phyloP scores from a whole-genome alignment of 2,888 invertebrate species.

The Gari tellinella region DNA sequence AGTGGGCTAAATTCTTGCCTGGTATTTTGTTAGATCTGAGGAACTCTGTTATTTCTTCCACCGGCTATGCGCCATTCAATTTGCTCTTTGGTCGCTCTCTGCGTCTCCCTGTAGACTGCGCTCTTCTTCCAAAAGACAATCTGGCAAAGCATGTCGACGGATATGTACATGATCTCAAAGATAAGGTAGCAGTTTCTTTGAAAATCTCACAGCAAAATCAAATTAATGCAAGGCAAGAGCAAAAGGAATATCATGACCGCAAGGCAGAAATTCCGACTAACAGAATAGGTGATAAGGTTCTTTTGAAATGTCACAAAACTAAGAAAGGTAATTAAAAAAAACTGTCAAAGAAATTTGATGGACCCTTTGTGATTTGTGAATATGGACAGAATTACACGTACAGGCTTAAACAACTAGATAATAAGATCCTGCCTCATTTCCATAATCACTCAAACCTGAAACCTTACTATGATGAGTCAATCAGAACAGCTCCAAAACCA shows the following conservation, averaged over 20 bases:
- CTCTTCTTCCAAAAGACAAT: constrained; percentile 34
- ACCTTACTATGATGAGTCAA: no score
- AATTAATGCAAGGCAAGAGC: constrained; percentile 7
- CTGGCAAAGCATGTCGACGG: constrained; percentile 6
- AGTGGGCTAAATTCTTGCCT: constrained; percentile 39
- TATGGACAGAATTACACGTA: no score
- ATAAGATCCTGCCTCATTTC: no score
- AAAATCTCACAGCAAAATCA: constrained; percentile 28
- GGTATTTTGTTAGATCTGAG: constrained; percentile 51
- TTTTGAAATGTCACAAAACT: constrained; percentile 6
- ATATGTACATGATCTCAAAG: constrained; percentile 20
- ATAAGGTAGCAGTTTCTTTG: constrained; percentile 6
- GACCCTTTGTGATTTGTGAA: constrained; percentile 31
- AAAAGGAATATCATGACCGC: constrained; percentile 24
- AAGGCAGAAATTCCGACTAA: constrained; percentile 29
- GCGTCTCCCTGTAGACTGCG: constrained; percentile 14
- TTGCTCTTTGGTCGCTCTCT: constrained; percentile 24
- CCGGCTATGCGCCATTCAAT: constrained; percentile 3
- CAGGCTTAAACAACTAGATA: no score
- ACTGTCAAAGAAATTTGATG: constrained; percentile 30
- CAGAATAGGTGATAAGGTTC: constrained; percentile 32
- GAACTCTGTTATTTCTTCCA: constrained; percentile 1
- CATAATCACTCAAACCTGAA: no score
- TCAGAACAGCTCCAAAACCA: no score
- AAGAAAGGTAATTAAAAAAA: constrained; percentile 26